Evolutionary conservation across 2,797 vertebrate species (phyloP), one percentile per base, ranked within the genome.

Genomic region (Urocyon cinereoargenteus): DNA sequence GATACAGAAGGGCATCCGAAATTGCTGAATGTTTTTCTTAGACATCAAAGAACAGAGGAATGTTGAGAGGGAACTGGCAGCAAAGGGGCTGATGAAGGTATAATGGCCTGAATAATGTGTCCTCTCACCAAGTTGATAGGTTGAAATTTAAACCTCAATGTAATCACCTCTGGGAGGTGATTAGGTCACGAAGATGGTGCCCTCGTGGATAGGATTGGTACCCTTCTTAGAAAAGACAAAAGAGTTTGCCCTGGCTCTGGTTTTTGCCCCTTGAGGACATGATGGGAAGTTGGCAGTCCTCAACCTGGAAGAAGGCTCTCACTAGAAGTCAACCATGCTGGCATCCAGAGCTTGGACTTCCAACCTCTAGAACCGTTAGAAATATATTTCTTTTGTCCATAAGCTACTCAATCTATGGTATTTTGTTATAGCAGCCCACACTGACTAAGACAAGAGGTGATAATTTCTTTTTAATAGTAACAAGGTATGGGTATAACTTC

Each of bases 401-500:
- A 28, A 83, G 24, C 34, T 57, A 83, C 19, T 21, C 16, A 49
- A 3, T 34, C 45, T 85, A n/a, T 26, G 7, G 31, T 15, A 24
- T 85, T 68, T 34, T 85, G 45, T 68, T 49, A 24, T 34, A 28
- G 15, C 10, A 19, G 22, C 73, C 26, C 73, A 77, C 31, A 31
- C 26, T 9, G 73, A 77, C 28, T 34, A 61, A 66, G 11, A 82
- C 13, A 94, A 83, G 64, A 81, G 72, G 24, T 31, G 12, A 36
- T 64, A 51, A 57, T 61, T 82, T 83, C 72, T 94, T 59, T 45
- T 45, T 45, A 45, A 79, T 2, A 84, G 9, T 61, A 85, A 94
- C 8, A 85, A 59, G 40, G 24, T 86, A 83, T 83, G 62, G 82
- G 28, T 89, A 59, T 90, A 78, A 86, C 57, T 91, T 96, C 26